phyloP scores from a whole-genome alignment of 2,113 vertebrate genomes.

The Larimichthys crocea region DNA sequence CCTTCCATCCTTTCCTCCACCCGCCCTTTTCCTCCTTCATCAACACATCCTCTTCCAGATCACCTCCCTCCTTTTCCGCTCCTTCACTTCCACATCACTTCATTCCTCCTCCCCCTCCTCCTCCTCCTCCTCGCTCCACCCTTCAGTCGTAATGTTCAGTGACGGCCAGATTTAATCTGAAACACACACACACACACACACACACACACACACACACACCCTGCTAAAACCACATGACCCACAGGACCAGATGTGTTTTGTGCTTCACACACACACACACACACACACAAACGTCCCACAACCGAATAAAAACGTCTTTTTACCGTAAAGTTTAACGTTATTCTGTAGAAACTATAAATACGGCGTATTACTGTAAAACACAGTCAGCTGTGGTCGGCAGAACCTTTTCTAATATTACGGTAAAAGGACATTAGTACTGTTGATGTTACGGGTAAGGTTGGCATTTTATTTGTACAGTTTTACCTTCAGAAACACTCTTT shows the following conservation, averaged over 20 bases:
- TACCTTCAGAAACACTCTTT: no score
- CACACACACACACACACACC: conserved; percentile 4
- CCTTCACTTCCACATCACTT: neutral
- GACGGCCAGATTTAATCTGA: conserved; percentile 21
- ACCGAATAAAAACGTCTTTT: no score
- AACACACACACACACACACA: neutral
- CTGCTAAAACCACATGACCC: conserved; percentile 44
- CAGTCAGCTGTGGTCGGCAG: no score
- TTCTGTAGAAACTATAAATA: no score
- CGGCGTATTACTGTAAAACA: no score
- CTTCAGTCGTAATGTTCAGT: conserved; percentile 9
- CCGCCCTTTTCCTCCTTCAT: neutral
- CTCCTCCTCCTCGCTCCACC: neutral
- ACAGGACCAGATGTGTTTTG: conserved; percentile 47
- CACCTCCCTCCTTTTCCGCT: neutral
- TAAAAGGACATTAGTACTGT: no score
- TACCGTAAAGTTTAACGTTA: no score
- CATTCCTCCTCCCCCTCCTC: no score
- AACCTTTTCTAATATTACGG: no score
- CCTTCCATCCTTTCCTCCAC: neutral
- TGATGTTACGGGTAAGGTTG: no score
- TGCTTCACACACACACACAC: neutral
- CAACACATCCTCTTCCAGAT: neutral
- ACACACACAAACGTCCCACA: no score
- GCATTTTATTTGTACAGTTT: no score